Percentiles rank a stretch among this genome's conserved stretches.
phyloP scores from a whole-genome alignment of 2,888 invertebrate species.

The Perithous albicinctus region DNA sequence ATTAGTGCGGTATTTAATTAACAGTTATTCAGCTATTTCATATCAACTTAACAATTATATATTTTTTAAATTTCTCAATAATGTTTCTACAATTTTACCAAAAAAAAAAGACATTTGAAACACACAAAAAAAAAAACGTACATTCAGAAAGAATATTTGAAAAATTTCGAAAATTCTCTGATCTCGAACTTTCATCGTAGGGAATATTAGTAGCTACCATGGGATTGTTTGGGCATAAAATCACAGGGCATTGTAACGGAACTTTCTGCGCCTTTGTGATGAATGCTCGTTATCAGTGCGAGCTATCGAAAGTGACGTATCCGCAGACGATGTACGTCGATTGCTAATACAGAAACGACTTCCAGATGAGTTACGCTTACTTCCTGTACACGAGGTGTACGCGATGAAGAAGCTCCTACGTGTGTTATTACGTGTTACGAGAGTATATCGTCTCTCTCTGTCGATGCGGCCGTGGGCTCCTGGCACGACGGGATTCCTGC shows the following conservation, averaged over 20 bases:
- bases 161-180: conserved; percentile 4
- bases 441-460: conserved; percentile 10
- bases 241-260: conserved; percentile 4
- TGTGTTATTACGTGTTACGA: conserved; percentile 52
- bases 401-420: conserved; percentile 44
- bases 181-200: conserved; percentile 6
- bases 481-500: conserved; percentile 51
- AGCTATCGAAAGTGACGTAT: conserved; percentile 37
- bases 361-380: conserved; percentile 47
- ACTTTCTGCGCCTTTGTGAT: not conserved
- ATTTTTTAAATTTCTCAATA: no score
- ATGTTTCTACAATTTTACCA: no score
- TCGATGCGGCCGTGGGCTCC: conserved; percentile 17
- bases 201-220: not conserved
- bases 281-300: conserved; percentile 25
- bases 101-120: no score
- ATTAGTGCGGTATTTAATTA: no score
- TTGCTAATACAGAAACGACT: conserved; percentile 25
- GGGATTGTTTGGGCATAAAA: not conserved
- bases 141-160: no score
- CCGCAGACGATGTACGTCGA: conserved; percentile 6
- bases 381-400: conserved; percentile 47
- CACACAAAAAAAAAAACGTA: no score
- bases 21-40: no score
- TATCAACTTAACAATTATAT: no score